These are phyloP conservation scores for Oophaga pumilio DNA, from an alignment of 2,113 vertebrate genomes.

Conservation along the genomic window DNA sequence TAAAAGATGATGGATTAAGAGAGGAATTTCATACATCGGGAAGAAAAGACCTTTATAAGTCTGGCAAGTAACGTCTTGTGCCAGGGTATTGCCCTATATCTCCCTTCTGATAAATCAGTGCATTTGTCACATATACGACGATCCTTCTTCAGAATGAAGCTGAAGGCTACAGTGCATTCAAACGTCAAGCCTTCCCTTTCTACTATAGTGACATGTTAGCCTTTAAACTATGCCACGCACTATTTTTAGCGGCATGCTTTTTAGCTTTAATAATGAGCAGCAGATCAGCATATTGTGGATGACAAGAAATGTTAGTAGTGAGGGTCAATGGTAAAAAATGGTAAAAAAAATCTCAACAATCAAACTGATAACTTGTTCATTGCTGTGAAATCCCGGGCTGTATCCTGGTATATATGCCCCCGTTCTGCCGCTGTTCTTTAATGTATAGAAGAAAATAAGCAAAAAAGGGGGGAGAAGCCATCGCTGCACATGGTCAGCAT, in stretches of 20 bases:
- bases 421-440: too few species aligned
- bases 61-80: not conserved
- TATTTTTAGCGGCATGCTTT: not conserved
- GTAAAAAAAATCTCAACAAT: not conserved
- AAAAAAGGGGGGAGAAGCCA: too few species aligned
- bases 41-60: not conserved
- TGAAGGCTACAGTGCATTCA: not conserved
- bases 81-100: not conserved
- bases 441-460: too few species aligned
- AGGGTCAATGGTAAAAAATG: not conserved
- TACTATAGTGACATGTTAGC: not conserved
- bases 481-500: too few species aligned
- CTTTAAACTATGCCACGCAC: not conserved
- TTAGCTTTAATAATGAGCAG: not conserved
- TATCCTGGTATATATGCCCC: too few species aligned
- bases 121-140: not conserved
- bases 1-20: too few species aligned
- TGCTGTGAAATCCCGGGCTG: not conserved
- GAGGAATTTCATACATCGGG: not conserved
- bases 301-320: not conserved
- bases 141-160: not conserved
- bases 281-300: constrained; percentile 11
- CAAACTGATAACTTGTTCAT: not conserved
- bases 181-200: not conserved
- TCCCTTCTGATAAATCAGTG: not conserved